A percentile compares a stretch with the other conserved stretches of the same genome.
Evolutionary conservation across 2,113 vertebrate genomes (phyloP).

Genomic region (Gymnobelideus leadbeateri): DNA sequence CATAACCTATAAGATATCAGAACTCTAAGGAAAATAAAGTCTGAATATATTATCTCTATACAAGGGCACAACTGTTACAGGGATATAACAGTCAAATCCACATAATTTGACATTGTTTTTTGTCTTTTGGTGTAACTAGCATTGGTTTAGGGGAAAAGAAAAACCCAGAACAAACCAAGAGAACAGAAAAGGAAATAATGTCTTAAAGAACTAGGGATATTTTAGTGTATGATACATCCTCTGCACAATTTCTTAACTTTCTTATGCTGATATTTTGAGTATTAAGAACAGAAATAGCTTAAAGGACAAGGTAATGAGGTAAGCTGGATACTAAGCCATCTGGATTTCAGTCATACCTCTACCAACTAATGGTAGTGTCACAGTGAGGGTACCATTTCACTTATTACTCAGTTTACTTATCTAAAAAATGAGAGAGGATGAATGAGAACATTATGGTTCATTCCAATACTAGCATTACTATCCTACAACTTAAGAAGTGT

Average conservation of each 20-base stretch:
- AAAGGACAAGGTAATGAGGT: background rate
- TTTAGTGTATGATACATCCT: slow-evolving; percentile 16
- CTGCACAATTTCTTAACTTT: background rate
- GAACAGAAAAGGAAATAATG: background rate
- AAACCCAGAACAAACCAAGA: slow-evolving; percentile 25
- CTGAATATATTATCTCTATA: background rate
- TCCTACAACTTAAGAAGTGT: background rate
- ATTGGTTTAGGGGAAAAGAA: background rate
- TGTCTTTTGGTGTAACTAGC: slow-evolving; percentile 19
- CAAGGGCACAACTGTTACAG: background rate
- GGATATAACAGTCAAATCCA: background rate
- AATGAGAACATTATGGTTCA: background rate
- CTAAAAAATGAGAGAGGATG: background rate
- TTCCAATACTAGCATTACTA: background rate
- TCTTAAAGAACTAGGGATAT: background rate
- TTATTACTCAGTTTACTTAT: background rate
- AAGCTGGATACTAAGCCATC: background rate
- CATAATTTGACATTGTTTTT: slow-evolving; percentile 24
- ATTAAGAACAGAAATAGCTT: background rate
- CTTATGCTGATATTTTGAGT: slow-evolving; percentile 8
- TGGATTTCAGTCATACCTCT: background rate
- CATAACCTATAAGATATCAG: background rate
- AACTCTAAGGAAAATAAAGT: slow-evolving; percentile 21
- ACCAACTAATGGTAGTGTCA: background rate
- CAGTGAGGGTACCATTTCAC: background rate